These are phyloP conservation scores for Drosophila lutescens DNA, from an alignment of 2,888 invertebrate species.

Conservation along the genomic window DNA sequence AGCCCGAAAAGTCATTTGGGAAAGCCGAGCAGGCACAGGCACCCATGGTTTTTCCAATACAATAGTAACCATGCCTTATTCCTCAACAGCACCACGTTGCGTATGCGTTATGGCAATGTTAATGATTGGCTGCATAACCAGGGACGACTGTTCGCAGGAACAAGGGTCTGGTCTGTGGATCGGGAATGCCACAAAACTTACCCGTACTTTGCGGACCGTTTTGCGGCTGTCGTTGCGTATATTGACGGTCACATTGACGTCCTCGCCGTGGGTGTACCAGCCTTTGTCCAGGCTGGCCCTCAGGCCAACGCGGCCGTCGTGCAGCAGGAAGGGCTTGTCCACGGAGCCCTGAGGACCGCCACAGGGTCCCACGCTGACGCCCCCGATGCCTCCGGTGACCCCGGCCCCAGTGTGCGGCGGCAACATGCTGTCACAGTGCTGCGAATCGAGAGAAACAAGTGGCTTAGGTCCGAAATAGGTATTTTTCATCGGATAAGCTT, in stretches of 20 bases:
- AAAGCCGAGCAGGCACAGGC: neutral
- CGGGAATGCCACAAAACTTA: constrained; percentile 81
- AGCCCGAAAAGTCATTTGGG: neutral
- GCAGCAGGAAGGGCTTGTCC: constrained; percentile 93
- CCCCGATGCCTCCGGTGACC: constrained; percentile 65
- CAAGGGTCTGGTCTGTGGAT: no score
- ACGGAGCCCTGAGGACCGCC: constrained; percentile 89
- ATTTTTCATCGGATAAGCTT: neutral
- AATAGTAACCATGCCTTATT: neutral
- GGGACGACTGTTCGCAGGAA: no score
- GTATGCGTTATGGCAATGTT: constrained; percentile 19
- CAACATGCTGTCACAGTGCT: constrained; percentile 69
- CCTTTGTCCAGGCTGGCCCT: constrained; percentile 92
- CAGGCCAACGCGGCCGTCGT: constrained; percentile 92
- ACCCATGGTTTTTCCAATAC: no score
- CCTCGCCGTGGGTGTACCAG: constrained; percentile 93
- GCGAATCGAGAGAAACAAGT: neutral
- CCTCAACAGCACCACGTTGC: neutral
- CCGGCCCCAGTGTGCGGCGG: constrained; percentile 65
- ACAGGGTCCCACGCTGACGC: constrained; percentile 67
- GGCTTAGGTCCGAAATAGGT: no score
- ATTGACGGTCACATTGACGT: constrained; percentile 89
- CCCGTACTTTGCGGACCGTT: constrained; percentile 93
- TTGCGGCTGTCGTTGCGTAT: constrained; percentile 93
- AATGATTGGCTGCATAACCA: constrained; percentile 7